phyloP scores from a whole-genome alignment of 1,140 invertebrate genomes.

The Metaphire vulgaris region DNA sequence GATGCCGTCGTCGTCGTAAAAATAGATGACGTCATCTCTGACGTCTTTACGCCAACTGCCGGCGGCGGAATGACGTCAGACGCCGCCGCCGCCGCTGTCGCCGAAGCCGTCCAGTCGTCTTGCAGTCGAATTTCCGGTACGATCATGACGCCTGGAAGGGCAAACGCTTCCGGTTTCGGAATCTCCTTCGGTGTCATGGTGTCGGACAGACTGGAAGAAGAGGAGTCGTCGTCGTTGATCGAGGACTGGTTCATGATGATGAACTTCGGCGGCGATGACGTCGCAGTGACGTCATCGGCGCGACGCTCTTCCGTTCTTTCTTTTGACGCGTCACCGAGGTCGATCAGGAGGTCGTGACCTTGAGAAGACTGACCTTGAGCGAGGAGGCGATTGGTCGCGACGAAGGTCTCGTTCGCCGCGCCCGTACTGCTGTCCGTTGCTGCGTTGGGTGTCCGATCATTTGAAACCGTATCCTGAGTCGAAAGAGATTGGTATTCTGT shows the following conservation, averaged over 20 bases:
- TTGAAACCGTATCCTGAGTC: background rate
- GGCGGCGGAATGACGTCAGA: too few relatives aligned
- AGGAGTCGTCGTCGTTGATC: background rate
- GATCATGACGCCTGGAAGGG: too few relatives aligned
- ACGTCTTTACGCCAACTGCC: too few relatives aligned
- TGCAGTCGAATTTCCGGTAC: too few relatives aligned
- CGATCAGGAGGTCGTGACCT: background rate
- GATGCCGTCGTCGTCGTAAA: too few relatives aligned
- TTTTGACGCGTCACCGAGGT: background rate
- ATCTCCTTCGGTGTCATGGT: background rate
- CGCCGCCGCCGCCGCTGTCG: too few relatives aligned
- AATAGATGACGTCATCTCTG: too few relatives aligned
- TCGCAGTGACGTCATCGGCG: background rate
- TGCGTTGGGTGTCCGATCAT: background rate
- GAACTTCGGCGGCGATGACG: background rate
- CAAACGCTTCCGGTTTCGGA: background rate
- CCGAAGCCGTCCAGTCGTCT: too few relatives aligned
- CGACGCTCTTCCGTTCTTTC: background rate
- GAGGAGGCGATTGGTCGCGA: background rate
- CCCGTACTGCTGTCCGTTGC: too few relatives aligned
- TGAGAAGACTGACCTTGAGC: background rate
- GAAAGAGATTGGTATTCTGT: background rate
- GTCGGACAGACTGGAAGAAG: background rate
- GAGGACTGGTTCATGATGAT: background rate
- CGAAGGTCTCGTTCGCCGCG: too few relatives aligned